phyloP scores from a whole-genome alignment of 2,797 vertebrate genomes.

The Cyclura pinguis region DNA sequence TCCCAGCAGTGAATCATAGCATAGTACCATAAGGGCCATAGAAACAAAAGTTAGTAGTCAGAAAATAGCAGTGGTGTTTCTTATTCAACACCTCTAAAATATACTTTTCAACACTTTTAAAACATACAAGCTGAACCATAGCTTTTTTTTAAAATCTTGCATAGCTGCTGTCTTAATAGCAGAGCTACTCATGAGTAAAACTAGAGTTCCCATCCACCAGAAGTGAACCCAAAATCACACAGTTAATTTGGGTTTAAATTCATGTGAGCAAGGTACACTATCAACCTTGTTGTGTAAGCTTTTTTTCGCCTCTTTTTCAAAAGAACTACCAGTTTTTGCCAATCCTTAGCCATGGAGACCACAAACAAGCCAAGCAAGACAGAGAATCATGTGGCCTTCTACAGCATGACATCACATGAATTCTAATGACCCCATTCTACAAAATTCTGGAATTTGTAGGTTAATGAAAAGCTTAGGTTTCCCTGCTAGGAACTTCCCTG shows the following conservation, averaged over 20 bases:
- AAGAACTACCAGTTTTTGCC: not conserved
- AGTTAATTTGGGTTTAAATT: not conserved
- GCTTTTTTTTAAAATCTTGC: not conserved
- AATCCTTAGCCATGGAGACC: not conserved
- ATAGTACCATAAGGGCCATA: not conserved
- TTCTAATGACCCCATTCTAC: too few species aligned
- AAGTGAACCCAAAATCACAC: not conserved
- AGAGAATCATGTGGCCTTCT: too few species aligned
- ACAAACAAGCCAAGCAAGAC: not conserved
- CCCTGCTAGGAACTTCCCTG: too few species aligned
- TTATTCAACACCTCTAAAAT: conserved; percentile 29
- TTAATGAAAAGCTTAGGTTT: too few species aligned
- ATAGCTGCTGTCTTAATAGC: conserved; percentile 22
- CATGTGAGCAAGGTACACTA: not conserved
- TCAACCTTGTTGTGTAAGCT: not conserved
- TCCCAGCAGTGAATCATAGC: too few species aligned
- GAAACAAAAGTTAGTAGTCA: not conserved
- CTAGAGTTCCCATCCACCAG: not conserved
- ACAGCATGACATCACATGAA: too few species aligned
- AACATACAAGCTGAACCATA: too few species aligned
- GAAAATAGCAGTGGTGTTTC: not conserved
- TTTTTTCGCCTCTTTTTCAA: not conserved
- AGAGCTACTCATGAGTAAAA: conserved; percentile 21
- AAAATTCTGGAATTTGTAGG: too few species aligned
- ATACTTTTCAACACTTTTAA: too few species aligned